Evolutionary conservation across 2,797 vertebrate species (phyloP), one percentile per base, ranked within the genome.

Genomic region (Enteromius argenteus): DNA sequence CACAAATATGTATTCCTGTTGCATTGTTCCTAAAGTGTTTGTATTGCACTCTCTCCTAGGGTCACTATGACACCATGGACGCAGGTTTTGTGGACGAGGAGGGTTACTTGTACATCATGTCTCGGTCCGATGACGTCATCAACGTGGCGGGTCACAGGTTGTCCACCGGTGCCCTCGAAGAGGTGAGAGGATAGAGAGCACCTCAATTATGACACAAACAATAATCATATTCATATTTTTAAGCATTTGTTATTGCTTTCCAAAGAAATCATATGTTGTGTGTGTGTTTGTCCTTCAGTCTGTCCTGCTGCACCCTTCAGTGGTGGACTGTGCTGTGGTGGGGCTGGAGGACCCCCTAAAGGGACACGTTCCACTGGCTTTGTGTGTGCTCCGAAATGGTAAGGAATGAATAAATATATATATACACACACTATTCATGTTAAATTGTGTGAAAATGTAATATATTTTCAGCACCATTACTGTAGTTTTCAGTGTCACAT

Each of bases 11-110:
- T 44, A 14, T 46, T 39, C 0, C 19, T 68, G n/a, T 68, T 19
- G 4, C 19, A 15, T 15, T 39, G 5, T 39, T 19, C 21, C 53
- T 56, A 7, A 30, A 30, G 11, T 56, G 4, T 46, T 2, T 77
- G 39, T 73, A n/a, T 10, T 56, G 3, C n/a, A 27, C n/a, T 49
- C 21, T 5, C 9, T 19, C 49, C 2, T 89, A 99, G 98, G 97
- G 97, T 1, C 98, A 96, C 87, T 99, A 99, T 13, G 97, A 99
- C 91, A 99, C 97, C 21, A 99, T 98, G 98, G 97, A 99, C 56
- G 96, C 97, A 15, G 97, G 98, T 2, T 98, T 95, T 42, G 90
- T 97, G 90, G 97, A 99, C 67, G 95, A 98, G 86, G 95, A 97
- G 80, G 96, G 95, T 19, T 99, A 98, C 87, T 82, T 99, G 0